Percentiles rank a stretch among this genome's conserved stretches.
phyloP scores from a whole-genome alignment of 2,113 vertebrate genomes.

The Campylorhamphus procurvoides region DNA sequence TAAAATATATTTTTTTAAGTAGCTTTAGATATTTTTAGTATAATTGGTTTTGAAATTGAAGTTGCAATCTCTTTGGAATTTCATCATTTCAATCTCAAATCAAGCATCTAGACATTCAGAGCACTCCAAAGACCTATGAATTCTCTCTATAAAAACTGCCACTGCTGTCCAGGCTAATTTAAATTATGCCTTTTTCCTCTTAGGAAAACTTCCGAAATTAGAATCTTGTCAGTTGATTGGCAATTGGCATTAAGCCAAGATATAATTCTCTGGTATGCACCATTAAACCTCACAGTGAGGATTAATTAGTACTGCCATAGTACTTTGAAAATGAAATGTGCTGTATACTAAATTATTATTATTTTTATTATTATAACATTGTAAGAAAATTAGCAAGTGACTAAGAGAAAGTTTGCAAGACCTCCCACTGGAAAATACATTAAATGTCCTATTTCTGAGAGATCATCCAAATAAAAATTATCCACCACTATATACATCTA shows the following conservation, averaged over 20 bases:
- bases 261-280: conserved; percentile 53
- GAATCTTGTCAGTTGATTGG: conserved; percentile 49
- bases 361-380: conserved; percentile 54
- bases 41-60: conserved; percentile 37
- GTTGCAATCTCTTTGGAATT: not conserved
- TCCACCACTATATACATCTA: not conserved
- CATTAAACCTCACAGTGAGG: conserved; percentile 65
- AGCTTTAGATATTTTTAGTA: not conserved
- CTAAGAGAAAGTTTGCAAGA: conserved; percentile 16
- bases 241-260: conserved; percentile 57
- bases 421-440: conserved; percentile 37
- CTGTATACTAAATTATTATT: conserved; percentile 59
- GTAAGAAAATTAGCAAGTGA: conserved; percentile 47
- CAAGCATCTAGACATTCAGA: not conserved
- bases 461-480: not conserved
- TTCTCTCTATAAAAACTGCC: not conserved
- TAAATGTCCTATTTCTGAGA: not conserved
- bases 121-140: conserved; percentile 19
- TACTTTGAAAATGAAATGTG: conserved; percentile 63
- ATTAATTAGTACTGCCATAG: conserved; percentile 66
- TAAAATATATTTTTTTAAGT: not conserved
- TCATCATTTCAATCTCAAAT: not conserved
- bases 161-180: conserved; percentile 47
- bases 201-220: conserved; percentile 56
- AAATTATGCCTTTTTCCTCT: conserved; percentile 50